phyloP scores from a whole-genome alignment of 1,140 invertebrate species.

The Idris sp. region DNA sequence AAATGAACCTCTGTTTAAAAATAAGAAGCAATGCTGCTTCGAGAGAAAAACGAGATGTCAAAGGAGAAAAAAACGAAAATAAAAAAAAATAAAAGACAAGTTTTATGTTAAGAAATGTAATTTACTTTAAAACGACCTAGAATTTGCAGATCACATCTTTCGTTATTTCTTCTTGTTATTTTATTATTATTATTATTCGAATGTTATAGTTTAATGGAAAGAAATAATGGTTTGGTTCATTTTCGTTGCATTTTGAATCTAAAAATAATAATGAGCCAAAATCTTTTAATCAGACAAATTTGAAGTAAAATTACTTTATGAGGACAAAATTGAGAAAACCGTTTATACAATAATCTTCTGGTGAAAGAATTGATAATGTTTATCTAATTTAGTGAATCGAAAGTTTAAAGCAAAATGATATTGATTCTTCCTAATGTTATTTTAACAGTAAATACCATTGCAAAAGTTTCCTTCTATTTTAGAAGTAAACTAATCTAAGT shows the following conservation, averaged over 20 bases:
- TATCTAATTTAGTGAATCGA: too few species aligned
- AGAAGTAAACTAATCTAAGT: conserved; percentile 1
- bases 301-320: too few species aligned
- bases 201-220: too few species aligned
- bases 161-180: too few species aligned
- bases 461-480: conserved; percentile 9
- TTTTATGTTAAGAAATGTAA: conserved; percentile 5
- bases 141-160: conserved; percentile 5
- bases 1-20: conserved; percentile 2
- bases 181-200: too few species aligned
- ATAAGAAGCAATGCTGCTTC: conserved; percentile 2
- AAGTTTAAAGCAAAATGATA: too few species aligned
- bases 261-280: too few species aligned
- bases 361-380: too few species aligned
- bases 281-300: too few species aligned
- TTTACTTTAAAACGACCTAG: not conserved
- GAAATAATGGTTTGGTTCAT: too few species aligned
- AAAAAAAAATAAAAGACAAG: conserved; percentile 1
- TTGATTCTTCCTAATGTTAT: conserved; percentile 1
- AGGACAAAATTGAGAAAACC: too few species aligned
- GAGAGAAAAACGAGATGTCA: conserved; percentile 4
- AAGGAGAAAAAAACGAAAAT: not conserved
- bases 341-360: not conserved
- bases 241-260: too few species aligned
- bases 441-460: conserved; percentile 6